These are phyloP conservation scores for Macaria notata DNA, from an alignment of 2,888 invertebrate genomes.

Conservation along the genomic window DNA sequence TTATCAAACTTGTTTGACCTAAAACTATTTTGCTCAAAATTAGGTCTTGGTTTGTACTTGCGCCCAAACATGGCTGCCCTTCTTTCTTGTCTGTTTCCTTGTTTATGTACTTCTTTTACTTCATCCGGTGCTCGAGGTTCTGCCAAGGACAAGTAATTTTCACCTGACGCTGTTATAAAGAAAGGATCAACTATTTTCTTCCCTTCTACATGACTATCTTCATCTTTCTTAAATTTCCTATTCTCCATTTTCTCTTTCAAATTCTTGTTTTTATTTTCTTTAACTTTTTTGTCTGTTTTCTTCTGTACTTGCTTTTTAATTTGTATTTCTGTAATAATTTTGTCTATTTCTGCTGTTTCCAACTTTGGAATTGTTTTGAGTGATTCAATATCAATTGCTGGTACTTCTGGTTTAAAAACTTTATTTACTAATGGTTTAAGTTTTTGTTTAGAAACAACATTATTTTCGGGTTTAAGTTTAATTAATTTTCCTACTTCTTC, in stretches of 20 bases:
- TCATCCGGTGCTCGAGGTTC: conserved; percentile 73
- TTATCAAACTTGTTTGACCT: conserved; percentile 36
- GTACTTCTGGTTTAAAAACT: too few relatives aligned
- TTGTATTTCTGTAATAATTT: conserved; percentile 6
- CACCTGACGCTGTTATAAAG: conserved; percentile 71
- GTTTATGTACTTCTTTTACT: conserved; percentile 65
- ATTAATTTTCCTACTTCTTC: conserved; percentile 13
- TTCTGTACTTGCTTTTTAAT: conserved; percentile 22
- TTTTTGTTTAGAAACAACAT: conserved; percentile 13
- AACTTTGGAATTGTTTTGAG: neutral
- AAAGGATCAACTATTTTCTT: conserved; percentile 72
- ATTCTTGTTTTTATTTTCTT: conserved; percentile 66
- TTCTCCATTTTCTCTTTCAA: conserved; percentile 63
- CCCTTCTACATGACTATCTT: conserved; percentile 37
- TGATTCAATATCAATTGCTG: neutral
- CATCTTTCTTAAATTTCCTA: conserved; percentile 59
- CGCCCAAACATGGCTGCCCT: conserved; percentile 75
- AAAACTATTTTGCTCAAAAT: conserved; percentile 41
- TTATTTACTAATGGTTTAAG: conserved; percentile 1
- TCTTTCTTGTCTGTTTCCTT: conserved; percentile 69
- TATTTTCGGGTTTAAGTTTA: conserved; percentile 18
- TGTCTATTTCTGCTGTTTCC: conserved; percentile 14
- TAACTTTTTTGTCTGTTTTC: conserved; percentile 48
- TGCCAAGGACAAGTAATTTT: conserved; percentile 70
- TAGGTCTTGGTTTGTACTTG: conserved; percentile 54